phyloP scores from a whole-genome alignment of 2,797 vertebrate genomes.

The Eleutherodactylus coqui region DNA sequence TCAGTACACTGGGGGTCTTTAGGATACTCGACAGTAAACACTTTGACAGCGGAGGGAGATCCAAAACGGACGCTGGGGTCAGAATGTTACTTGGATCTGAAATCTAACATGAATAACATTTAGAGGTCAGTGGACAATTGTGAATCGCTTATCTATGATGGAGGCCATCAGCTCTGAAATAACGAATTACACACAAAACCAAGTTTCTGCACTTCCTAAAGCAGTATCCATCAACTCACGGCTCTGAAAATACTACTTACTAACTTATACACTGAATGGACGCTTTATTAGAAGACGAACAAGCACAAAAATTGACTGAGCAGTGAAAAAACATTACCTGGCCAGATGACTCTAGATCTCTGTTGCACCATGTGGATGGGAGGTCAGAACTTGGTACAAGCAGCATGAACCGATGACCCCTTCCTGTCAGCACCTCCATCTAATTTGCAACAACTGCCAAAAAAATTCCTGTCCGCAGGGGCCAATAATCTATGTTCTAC shows the following conservation, averaged over 20 bases:
- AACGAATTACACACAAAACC: neutral
- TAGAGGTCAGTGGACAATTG: neutral
- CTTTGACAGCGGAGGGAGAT: slow-evolving; percentile 87
- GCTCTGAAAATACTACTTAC: neutral
- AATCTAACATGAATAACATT: slow-evolving; percentile 70
- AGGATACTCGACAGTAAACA: slow-evolving; percentile 80
- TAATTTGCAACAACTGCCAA: too few relatives aligned
- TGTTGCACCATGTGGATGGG: too few relatives aligned
- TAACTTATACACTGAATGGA: too few relatives aligned
- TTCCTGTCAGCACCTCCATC: too few relatives aligned
- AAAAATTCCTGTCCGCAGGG: too few relatives aligned
- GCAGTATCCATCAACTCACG: neutral
- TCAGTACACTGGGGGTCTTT: slow-evolving; percentile 77
- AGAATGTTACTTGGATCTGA: slow-evolving; percentile 77
- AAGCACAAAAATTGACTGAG: too few relatives aligned
- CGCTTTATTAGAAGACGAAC: too few relatives aligned
- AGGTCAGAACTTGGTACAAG: too few relatives aligned
- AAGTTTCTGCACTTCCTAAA: neutral
- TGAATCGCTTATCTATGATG: neutral
- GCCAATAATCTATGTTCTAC: too few relatives aligned
- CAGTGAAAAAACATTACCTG: too few relatives aligned
- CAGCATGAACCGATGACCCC: too few relatives aligned
- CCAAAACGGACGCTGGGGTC: slow-evolving; percentile 76
- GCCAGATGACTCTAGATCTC: too few relatives aligned
- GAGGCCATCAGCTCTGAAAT: neutral